Conservation (phyloP, 2,113 vertebrate genomes). For the Aix galericulata region DNA sequence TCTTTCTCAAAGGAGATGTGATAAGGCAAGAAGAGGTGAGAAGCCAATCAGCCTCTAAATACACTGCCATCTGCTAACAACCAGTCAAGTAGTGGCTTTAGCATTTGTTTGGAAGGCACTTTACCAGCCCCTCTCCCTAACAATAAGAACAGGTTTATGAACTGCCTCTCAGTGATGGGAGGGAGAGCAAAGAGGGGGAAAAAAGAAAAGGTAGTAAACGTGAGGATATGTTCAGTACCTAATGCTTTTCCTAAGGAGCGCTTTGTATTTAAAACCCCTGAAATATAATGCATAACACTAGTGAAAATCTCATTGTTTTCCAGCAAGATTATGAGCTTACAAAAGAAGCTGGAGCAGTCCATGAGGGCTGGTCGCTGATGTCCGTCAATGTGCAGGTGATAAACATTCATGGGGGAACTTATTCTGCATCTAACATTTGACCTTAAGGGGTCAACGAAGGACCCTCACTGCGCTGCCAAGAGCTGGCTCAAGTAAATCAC, state of each 20-base stretch:
- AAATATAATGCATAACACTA: neutral
- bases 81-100: neutral
- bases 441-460: neutral
- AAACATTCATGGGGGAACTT: neutral
- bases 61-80: conserved; percentile 28
- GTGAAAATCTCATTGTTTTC: neutral
- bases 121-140: neutral
- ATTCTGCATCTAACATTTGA: neutral
- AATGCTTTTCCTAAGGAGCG: neutral
- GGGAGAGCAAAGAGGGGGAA: neutral
- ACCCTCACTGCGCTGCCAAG: neutral
- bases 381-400: neutral
- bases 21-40: conserved; percentile 12
- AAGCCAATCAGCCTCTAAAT: conserved; percentile 16
- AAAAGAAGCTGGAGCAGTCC: neutral
- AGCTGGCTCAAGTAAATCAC: conserved; percentile 1
- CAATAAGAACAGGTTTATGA: conserved; percentile 9
- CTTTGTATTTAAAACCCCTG: neutral
- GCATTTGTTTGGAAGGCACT: neutral
- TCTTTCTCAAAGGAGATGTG: neutral
- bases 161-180: neutral
- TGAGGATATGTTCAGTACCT: neutral
- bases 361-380: neutral
- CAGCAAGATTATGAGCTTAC: neutral
- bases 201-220: neutral